phyloP scores from a whole-genome alignment of 1,140 invertebrate species.

The Scaptomyza montana region DNA sequence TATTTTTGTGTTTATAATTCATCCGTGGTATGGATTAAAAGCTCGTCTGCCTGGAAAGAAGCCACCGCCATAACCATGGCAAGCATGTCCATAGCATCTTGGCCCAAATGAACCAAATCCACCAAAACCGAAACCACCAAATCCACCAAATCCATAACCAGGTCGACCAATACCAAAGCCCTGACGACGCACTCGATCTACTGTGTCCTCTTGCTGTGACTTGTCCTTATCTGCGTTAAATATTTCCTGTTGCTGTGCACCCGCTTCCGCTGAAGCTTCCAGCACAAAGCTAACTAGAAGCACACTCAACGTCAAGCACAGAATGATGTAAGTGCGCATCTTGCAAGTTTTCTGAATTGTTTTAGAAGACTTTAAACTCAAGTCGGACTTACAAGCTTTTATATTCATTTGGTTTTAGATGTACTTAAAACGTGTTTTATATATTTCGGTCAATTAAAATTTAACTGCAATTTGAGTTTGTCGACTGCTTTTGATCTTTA shows the following conservation, averaged over 20 bases:
- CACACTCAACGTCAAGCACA: conserved; percentile 18
- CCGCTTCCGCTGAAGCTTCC: conserved; percentile 8
- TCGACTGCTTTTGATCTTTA: conserved; percentile 51
- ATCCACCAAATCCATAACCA: background rate
- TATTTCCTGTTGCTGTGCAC: background rate
- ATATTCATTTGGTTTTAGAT: conserved; percentile 3
- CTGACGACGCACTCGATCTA: conserved; percentile 45
- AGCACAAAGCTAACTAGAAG: conserved; percentile 16
- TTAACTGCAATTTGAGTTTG: conserved; percentile 22
- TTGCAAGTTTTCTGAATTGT: background rate
- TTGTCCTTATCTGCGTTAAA: background rate
- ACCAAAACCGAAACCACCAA: conserved; percentile 26
- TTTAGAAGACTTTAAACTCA: background rate
- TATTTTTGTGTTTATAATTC: background rate
- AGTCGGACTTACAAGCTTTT: background rate
- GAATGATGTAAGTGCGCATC: conserved; percentile 29
- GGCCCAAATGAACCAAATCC: conserved; percentile 2
- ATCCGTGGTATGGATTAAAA: background rate
- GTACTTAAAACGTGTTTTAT: background rate
- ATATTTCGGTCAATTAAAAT: conserved; percentile 8
- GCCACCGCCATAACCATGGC: background rate
- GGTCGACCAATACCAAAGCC: conserved; percentile 16
- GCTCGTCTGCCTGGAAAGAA: background rate
- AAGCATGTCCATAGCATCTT: background rate
- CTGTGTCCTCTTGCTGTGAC: background rate